Base-by-base conservation (phyloP, 2,113 vertebrate genomes). In the Atlantisia rogersi region DNA sequence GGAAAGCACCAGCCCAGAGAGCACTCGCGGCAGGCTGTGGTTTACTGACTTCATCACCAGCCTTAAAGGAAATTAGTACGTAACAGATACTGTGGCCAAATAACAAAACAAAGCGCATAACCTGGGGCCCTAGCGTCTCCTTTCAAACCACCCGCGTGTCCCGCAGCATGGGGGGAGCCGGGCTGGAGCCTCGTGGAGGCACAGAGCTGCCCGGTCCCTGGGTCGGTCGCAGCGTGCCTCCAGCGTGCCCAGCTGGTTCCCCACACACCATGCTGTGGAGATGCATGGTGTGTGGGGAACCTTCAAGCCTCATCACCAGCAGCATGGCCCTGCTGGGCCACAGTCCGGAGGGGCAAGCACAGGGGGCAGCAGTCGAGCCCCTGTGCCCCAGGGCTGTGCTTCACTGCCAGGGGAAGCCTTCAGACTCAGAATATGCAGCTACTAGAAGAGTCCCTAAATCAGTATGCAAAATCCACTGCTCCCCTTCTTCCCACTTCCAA, bases 41-140 rank as follows among this genome's bases (percentile, higher is more conserved):
- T 98, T 98, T 98, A 95, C 97, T 98, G 97, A 98, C 97, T 98
- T 97, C 98, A 98, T 97, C 97, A 60, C 92, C 93, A 96, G 96
- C 75, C 94, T 92, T 42, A 86, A 94, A 97, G 98, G 98, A 98
- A 98, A 98, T 97, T 97, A 94, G 96, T 98, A 73, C 90, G 96
- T 94, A 97, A 97, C 96, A 93, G 91, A 94, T 52, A 95, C 28
- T 94, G 90, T 88, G 98, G 97, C 63, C 97, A 94, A 90, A 94
- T 42, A 87, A 2, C 80, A 81, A 85, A 93, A 60, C 92, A 93
- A 86, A 95, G n/a, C 82, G 20, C 88, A 32, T 17, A 3, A 39
- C 82, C 81, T 83, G 32, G 95, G 92, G 96, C 96, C 92, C 93
- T 93, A 82, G 92, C 3, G 63, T 96, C 96, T 97, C 95, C 96